Conservation (phyloP, 1,140 invertebrate species). For the Drosophila littoralis region DNA sequence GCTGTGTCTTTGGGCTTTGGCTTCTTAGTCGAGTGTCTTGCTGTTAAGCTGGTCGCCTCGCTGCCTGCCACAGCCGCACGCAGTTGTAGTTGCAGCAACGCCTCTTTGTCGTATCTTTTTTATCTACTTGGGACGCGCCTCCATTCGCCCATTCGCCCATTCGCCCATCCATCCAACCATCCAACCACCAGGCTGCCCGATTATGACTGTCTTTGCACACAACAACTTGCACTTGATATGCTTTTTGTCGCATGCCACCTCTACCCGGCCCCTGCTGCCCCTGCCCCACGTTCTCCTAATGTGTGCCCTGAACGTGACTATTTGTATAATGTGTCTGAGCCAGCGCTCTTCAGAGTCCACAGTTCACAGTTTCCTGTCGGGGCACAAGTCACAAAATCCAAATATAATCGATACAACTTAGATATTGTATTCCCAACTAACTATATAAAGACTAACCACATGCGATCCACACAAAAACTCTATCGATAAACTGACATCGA, state of each 20-base stretch:
- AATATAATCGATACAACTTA: slow-evolving; percentile 42
- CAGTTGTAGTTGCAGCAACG: slow-evolving; percentile 37
- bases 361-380: slow-evolving; percentile 24
- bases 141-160: not conserved
- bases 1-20: slow-evolving; percentile 27
- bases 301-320: slow-evolving; percentile 62
- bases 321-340: slow-evolving; percentile 55
- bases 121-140: slow-evolving; percentile 55
- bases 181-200: slow-evolving; percentile 26
- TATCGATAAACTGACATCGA: no score
- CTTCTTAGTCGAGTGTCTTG: slow-evolving; percentile 54
- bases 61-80: slow-evolving; percentile 20
- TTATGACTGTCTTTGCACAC: slow-evolving; percentile 51
- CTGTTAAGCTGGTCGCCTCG: slow-evolving; percentile 34
- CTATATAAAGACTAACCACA: not conserved
- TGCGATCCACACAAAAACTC: not conserved
- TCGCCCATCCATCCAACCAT: slow-evolving; percentile 20
- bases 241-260: slow-evolving; percentile 24
- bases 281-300: slow-evolving; percentile 13
- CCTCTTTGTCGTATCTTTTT: slow-evolving; percentile 62
- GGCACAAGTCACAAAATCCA: slow-evolving; percentile 7
- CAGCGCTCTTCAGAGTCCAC: slow-evolving; percentile 50
- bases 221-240: slow-evolving; percentile 69
- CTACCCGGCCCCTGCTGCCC: not conserved
- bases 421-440: not conserved